phyloP scores from a whole-genome alignment of 2,113 vertebrate species.

The Silurus asotus region DNA sequence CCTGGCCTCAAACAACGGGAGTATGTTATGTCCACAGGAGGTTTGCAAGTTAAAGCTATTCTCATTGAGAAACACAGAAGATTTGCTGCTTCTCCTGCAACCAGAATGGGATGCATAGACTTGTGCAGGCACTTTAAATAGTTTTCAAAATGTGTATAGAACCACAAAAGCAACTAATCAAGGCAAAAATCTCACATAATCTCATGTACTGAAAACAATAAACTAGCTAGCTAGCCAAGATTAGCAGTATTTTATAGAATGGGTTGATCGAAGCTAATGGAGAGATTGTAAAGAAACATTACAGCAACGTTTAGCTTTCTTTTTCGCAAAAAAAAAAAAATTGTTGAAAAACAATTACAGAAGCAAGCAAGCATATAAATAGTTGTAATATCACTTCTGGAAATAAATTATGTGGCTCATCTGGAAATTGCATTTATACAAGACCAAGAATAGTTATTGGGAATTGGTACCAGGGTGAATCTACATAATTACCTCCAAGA shows the following conservation, averaged over 20 bases:
- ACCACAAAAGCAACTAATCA: neutral
- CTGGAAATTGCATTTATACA: neutral
- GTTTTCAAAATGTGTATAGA: neutral
- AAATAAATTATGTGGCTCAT: constrained; percentile 1
- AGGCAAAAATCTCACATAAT: neutral
- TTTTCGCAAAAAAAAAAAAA: neutral
- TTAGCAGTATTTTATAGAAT: neutral
- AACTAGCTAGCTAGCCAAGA: neutral
- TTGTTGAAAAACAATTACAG: neutral
- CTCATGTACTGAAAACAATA: neutral
- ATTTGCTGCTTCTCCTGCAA: neutral
- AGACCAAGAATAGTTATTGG: neutral
- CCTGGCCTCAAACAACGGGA: constrained; percentile 37
- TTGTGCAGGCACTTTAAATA: neutral
- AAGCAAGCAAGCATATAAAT: neutral
- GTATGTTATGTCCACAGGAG: constrained; percentile 6
- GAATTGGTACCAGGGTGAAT: neutral
- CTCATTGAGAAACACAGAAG: constrained; percentile 18
- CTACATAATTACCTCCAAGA: neutral
- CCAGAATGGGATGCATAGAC: neutral
- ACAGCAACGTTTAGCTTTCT: neutral
- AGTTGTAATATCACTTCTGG: neutral
- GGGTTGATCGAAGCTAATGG: neutral
- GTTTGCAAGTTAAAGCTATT: constrained; percentile 20
- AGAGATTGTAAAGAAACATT: neutral